These are phyloP conservation scores for Ips typographus DNA, from an alignment of 1,140 invertebrate genomes.

Conservation along the genomic window DNA sequence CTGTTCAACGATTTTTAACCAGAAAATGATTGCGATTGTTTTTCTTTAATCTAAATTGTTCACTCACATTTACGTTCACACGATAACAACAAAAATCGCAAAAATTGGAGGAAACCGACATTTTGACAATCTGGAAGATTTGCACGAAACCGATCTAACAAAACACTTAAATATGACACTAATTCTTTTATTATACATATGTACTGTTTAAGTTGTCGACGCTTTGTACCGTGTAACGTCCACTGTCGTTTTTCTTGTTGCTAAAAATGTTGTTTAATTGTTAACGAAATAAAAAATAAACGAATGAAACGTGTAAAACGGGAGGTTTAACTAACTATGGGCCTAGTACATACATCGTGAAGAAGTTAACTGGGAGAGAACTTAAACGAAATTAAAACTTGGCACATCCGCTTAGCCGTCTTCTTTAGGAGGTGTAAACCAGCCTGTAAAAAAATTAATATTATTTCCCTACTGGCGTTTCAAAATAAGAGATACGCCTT, in stretches of 20 bases:
- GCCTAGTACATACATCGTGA: background rate
- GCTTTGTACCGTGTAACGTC: too few species aligned
- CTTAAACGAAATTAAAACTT: constrained; percentile 1
- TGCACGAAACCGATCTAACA: background rate
- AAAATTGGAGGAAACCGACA: background rate
- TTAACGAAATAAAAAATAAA: background rate
- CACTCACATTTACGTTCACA: background rate
- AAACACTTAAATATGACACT: background rate
- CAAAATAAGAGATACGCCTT: background rate
- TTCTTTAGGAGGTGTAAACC: constrained; percentile 86
- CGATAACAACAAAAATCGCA: background rate
- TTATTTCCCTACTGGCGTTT: background rate
- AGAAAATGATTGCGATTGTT: background rate
- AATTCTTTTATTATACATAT: background rate
- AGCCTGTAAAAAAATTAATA: constrained; percentile 60
- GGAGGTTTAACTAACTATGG: background rate
- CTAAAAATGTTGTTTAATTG: background rate
- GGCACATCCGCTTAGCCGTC: constrained; percentile 69
- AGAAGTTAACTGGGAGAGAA: background rate
- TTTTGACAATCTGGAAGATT: background rate
- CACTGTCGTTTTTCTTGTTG: background rate
- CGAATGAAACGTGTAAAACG: background rate
- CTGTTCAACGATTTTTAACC: background rate
- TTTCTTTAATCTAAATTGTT: background rate
- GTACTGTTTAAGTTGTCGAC: too few species aligned